Conservation (phyloP, 1,140 invertebrate genomes). For the Heliothis subflexa region DNA sequence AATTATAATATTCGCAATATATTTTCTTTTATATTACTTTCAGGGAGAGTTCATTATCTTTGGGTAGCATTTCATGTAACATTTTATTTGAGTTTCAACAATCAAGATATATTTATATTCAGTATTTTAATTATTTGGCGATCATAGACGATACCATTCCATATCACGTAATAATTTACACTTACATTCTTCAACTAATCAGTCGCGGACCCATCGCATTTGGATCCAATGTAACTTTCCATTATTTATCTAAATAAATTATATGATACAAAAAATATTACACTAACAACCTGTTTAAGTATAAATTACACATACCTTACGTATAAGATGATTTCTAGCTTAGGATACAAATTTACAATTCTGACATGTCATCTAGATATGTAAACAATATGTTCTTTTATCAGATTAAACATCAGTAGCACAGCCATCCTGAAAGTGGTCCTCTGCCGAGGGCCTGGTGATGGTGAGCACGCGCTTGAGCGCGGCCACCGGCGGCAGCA, state of each 20-base stretch:
- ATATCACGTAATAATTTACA: conserved; percentile 82
- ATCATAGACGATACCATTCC: conserved; percentile 81
- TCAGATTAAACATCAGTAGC: conserved; percentile 93
- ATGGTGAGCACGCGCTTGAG: conserved; percentile 92
- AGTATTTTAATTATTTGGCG: conserved; percentile 82
- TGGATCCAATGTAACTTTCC: conserved; percentile 80
- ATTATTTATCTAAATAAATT: conserved; percentile 82
- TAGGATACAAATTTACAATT: conserved; percentile 78
- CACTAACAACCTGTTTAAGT: conserved; percentile 74
- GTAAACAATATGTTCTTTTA: conserved; percentile 57
- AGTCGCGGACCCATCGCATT: conserved; percentile 77
- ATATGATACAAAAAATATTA: conserved; percentile 85
- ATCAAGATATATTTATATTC: conserved; percentile 76
- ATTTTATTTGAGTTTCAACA: conserved; percentile 79
- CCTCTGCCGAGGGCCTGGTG: conserved; percentile 94
- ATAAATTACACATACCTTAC: conserved; percentile 70
- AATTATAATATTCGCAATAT: conserved; percentile 73
- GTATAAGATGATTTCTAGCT: conserved; percentile 59
- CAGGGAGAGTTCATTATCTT: conserved; percentile 72
- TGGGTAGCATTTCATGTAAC: conserved; percentile 78
- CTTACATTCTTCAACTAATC: conserved; percentile 83
- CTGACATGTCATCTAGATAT: conserved; percentile 68
- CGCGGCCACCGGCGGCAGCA: conserved; percentile 92
- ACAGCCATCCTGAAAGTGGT: conserved; percentile 96
- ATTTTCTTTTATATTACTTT: conserved; percentile 66